A percentile compares a stretch with the other conserved stretches of the same genome.
phyloP scores from a whole-genome alignment of 2,888 invertebrate species.

The Selenia dentaria region DNA sequence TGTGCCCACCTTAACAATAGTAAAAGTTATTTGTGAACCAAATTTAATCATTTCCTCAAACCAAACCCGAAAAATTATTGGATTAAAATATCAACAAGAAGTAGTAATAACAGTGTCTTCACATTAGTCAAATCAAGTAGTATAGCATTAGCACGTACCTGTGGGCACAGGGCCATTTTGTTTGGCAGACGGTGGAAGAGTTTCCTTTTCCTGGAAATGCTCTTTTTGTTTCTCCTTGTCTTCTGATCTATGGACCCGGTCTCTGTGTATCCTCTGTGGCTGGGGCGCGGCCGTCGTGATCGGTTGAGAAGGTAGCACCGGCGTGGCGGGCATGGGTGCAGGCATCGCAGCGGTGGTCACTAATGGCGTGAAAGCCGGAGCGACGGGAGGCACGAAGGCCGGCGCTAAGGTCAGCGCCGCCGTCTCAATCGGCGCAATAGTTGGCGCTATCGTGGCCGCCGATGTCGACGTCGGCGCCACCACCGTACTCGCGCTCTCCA shows the following conservation, averaged over 20 bases:
- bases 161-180: constrained; percentile 35
- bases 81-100: too few relatives aligned
- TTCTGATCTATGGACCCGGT: constrained; percentile 31
- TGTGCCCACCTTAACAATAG: too few relatives aligned
- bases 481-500: constrained; percentile 1
- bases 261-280: constrained; percentile 27
- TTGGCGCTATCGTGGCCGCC: not conserved
- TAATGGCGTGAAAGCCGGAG: not conserved
- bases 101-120: too few relatives aligned
- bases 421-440: not conserved
- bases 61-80: too few relatives aligned
- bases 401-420: not conserved
- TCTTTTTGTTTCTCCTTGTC: constrained; percentile 35
- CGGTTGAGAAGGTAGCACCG: constrained; percentile 23
- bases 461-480: constrained; percentile 12
- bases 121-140: too few relatives aligned
- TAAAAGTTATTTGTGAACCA: too few relatives aligned
- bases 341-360: constrained; percentile 32
- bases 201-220: constrained; percentile 25
- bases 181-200: constrained; percentile 23
- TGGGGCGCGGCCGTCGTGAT: constrained; percentile 22
- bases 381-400: not conserved
- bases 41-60: too few relatives aligned
- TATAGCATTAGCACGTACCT: constrained; percentile 36
- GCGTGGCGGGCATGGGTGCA: constrained; percentile 24